Percentiles rank a stretch among this genome's conserved stretches.
phyloP scores from a whole-genome alignment of 2,797 vertebrate species.

The Petrocephalus schoutedeni region DNA sequence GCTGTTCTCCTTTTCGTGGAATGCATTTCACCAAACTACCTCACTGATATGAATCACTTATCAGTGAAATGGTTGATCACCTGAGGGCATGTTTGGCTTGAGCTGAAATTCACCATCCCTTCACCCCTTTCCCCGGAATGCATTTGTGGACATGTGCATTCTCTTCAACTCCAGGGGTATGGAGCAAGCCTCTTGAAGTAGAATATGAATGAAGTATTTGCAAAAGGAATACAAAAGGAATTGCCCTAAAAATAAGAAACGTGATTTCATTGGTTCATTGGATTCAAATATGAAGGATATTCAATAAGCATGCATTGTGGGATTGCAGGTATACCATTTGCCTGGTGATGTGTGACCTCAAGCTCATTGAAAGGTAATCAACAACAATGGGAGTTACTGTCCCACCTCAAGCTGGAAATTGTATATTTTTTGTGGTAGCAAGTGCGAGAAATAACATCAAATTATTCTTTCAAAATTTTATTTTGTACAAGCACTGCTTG shows the following conservation, averaged over 20 bases:
- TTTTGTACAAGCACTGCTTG: background rate
- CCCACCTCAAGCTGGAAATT: background rate
- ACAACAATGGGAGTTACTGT: background rate
- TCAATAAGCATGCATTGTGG: background rate
- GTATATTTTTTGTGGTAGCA: background rate
- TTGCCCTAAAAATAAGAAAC: background rate
- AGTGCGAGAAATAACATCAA: background rate
- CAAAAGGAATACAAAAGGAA: background rate
- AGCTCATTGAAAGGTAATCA: background rate
- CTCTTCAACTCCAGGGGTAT: background rate
- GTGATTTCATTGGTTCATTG: background rate
- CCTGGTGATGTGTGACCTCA: background rate
- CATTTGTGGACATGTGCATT: background rate
- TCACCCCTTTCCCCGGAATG: background rate
- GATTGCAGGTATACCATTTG: background rate
- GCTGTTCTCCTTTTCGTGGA: constrained; percentile 23
- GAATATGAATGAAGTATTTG: background rate
- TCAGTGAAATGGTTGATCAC: constrained; percentile 39
- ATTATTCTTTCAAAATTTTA: background rate
- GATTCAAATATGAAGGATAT: background rate
- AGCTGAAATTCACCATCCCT: background rate
- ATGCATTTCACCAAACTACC: constrained; percentile 29
- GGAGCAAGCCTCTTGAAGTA: background rate
- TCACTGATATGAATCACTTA: constrained; percentile 43
- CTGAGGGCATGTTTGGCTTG: constrained; percentile 18